Percentiles rank a stretch among this genome's conserved stretches.
These are phyloP conservation scores for Sinotaia quadrata DNA, from an alignment of 2,888 invertebrate genomes.

Conservation along the genomic window DNA sequence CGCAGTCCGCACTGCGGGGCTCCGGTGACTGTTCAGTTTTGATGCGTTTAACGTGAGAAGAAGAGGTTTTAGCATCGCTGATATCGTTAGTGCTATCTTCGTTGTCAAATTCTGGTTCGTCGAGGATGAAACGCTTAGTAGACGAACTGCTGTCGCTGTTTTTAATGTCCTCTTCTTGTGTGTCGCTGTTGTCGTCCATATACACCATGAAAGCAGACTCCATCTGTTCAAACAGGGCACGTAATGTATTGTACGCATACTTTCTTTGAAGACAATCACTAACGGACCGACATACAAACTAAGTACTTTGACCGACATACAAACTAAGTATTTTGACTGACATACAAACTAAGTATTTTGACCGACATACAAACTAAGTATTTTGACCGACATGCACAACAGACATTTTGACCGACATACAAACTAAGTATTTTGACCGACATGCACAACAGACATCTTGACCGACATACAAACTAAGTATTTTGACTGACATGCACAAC, in stretches of 20 bases:
- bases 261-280: too few species aligned
- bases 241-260: too few species aligned
- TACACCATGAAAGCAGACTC: background rate
- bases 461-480: too few species aligned
- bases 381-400: too few species aligned
- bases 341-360: too few species aligned
- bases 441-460: too few species aligned
- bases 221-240: background rate
- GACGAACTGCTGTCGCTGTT: background rate
- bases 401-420: background rate
- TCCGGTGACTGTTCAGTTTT: background rate
- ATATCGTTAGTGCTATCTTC: background rate
- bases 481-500: too few species aligned
- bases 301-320: too few species aligned
- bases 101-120: background rate
- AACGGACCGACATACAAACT: background rate
- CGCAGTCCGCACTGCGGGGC: background rate
- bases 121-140: background rate
- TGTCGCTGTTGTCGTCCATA: background rate
- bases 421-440: too few species aligned
- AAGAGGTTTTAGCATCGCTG: background rate
- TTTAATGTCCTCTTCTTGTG: background rate
- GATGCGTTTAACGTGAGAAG: background rate
- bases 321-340: too few species aligned
- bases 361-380: too few species aligned